Percentiles rank a stretch among this genome's conserved stretches.
phyloP scores from a whole-genome alignment of 2,888 invertebrate genomes.

The Melanophora roralis region DNA sequence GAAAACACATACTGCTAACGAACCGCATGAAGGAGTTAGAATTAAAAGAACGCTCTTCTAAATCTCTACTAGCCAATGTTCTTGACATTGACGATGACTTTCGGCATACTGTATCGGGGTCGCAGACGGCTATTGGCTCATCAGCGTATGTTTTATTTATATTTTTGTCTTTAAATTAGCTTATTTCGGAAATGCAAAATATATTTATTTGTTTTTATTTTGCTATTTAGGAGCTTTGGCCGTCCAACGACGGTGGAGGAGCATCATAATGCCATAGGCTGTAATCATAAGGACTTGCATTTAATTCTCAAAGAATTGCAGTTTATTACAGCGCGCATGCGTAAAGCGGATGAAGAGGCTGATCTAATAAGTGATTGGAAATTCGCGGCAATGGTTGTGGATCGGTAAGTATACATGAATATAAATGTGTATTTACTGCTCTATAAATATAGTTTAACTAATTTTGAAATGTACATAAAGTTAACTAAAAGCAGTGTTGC shows the following conservation, averaged over 20 bases:
- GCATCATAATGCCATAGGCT: slow-evolving; percentile 81
- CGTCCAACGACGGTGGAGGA: slow-evolving; percentile 88
- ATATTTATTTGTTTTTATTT: not conserved
- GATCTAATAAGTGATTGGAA: slow-evolving; percentile 98
- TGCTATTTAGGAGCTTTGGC: slow-evolving; percentile 79
- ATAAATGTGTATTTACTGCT: no score
- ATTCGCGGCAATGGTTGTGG: slow-evolving; percentile 98
- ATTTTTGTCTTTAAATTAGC: not conserved
- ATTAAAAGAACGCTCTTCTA: slow-evolving; percentile 94
- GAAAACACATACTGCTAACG: slow-evolving; percentile 92
- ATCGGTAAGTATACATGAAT: slow-evolving; percentile 80
- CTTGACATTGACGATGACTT: slow-evolving; percentile 97
- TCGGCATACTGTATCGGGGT: slow-evolving; percentile 82
- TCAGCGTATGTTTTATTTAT: slow-evolving; percentile 79
- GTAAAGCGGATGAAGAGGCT: slow-evolving; percentile 94
- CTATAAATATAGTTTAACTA: no score
- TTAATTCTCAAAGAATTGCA: slow-evolving; percentile 94
- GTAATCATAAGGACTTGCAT: slow-evolving; percentile 90
- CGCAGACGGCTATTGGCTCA: slow-evolving; percentile 81
- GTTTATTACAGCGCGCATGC: slow-evolving; percentile 96
- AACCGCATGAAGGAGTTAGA: slow-evolving; percentile 95
- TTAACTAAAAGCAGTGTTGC: no score
- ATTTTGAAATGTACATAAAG: no score
- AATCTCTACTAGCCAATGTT: slow-evolving; percentile 95
- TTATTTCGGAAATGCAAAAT: no score